phyloP scores from a whole-genome alignment of 2,797 vertebrate species.

The Anguilla marmorata region DNA sequence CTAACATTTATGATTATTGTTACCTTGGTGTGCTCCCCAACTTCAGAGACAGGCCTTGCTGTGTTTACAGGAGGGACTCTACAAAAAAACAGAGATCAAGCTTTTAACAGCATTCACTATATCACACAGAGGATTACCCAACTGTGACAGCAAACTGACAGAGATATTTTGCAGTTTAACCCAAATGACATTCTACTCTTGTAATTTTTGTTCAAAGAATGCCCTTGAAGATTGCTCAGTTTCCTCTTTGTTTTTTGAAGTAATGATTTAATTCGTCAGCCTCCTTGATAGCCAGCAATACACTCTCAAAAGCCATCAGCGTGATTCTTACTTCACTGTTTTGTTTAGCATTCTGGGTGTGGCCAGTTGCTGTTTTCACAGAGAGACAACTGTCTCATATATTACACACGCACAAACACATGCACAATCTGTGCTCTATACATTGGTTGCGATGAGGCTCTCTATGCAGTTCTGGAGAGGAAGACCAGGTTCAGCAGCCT shows the following conservation, averaged over 20 bases:
- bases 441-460: not conserved
- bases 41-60: not conserved
- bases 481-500: not conserved
- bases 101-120: not conserved
- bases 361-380: not conserved
- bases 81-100: conserved; percentile 15
- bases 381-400: not conserved
- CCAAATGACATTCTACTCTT: not conserved
- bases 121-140: not conserved
- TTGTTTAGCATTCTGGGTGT: not conserved
- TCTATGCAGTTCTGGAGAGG: not conserved
- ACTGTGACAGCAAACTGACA: not conserved
- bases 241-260: not conserved
- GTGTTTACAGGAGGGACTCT: conserved; percentile 1
- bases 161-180: not conserved
- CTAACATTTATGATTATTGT: not conserved
- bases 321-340: not conserved
- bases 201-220: not conserved
- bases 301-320: not conserved
- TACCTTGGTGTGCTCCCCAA: not conserved
- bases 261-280: not conserved
- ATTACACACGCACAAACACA: not conserved
- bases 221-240: not conserved
- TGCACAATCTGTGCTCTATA: not conserved
- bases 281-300: not conserved